These are phyloP conservation scores for Mustelus asterias DNA, from an alignment of 2,113 vertebrate species.

Conservation along the genomic window DNA sequence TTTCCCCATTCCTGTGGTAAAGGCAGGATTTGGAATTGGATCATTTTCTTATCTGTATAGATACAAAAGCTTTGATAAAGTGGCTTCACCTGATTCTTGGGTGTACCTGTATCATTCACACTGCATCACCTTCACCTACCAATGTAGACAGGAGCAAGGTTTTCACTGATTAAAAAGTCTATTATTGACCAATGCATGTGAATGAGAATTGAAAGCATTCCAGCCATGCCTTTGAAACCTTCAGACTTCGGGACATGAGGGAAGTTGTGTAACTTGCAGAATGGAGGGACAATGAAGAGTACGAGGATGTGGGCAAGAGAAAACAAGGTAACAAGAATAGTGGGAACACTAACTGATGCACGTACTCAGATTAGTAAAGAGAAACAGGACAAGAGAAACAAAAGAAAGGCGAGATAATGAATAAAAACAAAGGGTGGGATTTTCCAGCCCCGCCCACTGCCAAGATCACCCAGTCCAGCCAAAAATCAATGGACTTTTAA, in stretches of 20 bases:
- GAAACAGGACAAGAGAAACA: neutral
- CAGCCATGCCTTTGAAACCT: neutral
- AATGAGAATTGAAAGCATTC: neutral
- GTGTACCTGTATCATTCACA: too few species aligned
- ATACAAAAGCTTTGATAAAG: too few species aligned
- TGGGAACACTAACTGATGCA: neutral
- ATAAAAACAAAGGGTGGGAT: neutral
- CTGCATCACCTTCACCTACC: too few species aligned
- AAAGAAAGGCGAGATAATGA: neutral
- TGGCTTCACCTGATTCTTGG: too few species aligned
- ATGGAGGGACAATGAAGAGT: neutral
- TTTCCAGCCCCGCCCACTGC: too few species aligned
- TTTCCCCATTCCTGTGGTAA: too few species aligned
- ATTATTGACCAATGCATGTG: neutral
- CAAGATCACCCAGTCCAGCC: too few species aligned
- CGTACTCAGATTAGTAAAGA: neutral
- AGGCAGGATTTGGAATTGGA: too few species aligned
- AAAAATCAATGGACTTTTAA: too few species aligned
- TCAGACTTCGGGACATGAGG: neutral
- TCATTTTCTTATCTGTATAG: too few species aligned
- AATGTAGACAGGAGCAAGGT: too few species aligned
- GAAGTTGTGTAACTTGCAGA: neutral
- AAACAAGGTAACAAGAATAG: neutral
- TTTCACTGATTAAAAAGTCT: too few species aligned
- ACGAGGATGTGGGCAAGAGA: neutral